Conservation (phyloP, 1,140 invertebrate genomes). For the Copidosoma floridanum region DNA sequence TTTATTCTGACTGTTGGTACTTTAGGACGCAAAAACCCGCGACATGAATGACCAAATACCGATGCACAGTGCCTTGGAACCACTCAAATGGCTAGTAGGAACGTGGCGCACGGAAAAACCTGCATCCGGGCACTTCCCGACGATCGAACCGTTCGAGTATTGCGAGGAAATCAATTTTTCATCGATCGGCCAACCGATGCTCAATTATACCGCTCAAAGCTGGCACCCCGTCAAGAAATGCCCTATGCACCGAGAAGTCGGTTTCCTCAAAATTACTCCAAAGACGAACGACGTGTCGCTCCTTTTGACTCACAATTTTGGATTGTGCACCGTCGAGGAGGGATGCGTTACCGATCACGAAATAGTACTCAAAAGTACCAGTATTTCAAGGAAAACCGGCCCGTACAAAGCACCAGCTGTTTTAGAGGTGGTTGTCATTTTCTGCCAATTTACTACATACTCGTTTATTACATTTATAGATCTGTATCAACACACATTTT, state of each 20-base stretch:
- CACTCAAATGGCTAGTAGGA: slow-evolving; percentile 63
- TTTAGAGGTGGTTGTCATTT: slow-evolving; percentile 44
- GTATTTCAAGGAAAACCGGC: slow-evolving; percentile 56
- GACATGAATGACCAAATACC: slow-evolving; percentile 33
- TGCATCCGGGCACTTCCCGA: slow-evolving; percentile 61
- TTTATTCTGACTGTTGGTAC: too few relatives aligned
- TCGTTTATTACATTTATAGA: too few relatives aligned
- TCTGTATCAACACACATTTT: too few relatives aligned
- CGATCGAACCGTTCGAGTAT: slow-evolving; percentile 63
- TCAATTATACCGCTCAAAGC: slow-evolving; percentile 60
- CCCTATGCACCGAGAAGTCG: slow-evolving; percentile 67
- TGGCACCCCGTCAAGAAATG: slow-evolving; percentile 58
- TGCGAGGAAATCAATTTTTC: slow-evolving; percentile 63
- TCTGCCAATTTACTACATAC: too few relatives aligned
- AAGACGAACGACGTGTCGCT: slow-evolving; percentile 61
- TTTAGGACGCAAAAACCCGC: too few relatives aligned
- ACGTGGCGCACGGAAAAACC: slow-evolving; percentile 58
- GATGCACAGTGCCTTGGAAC: slow-evolving; percentile 53
- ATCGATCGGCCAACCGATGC: slow-evolving; percentile 65
- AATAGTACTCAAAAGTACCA: slow-evolving; percentile 54
- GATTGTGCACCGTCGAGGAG: slow-evolving; percentile 61
- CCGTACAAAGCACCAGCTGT: slow-evolving; percentile 57
- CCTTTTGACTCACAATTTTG: slow-evolving; percentile 65
- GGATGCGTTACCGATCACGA: slow-evolving; percentile 46
- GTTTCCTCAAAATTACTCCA: slow-evolving; percentile 64